Evolutionary conservation across 2,888 invertebrate genomes (phyloP).

Genomic region (Orthosia gracilis): DNA sequence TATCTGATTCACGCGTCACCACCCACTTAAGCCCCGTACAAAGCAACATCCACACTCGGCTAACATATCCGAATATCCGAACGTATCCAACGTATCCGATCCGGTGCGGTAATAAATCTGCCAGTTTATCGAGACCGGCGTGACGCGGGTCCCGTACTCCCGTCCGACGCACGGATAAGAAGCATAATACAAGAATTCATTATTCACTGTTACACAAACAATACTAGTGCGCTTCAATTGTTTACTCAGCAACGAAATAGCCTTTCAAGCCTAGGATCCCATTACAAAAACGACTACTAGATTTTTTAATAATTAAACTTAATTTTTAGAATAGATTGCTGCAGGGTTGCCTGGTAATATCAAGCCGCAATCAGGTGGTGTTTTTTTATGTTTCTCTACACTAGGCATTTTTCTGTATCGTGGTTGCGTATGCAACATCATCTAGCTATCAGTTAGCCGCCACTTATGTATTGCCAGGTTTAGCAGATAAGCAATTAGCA

Average conservation of each 20-base stretch:
- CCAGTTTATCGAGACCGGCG: conserved; percentile 59
- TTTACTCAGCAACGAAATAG: conserved; percentile 28
- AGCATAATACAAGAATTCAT: conserved; percentile 63
- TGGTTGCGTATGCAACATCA: too few species aligned
- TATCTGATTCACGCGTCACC: conserved; percentile 7
- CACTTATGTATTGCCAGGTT: too few species aligned
- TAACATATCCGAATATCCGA: conserved; percentile 52
- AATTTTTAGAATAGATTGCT: too few species aligned
- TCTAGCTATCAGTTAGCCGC: too few species aligned
- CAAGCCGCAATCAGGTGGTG: too few species aligned
- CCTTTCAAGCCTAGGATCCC: not conserved
- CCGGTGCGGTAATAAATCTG: conserved; percentile 66
- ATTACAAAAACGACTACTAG: too few species aligned
- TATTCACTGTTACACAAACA: conserved; percentile 61
- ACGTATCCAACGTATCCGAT: conserved; percentile 39
- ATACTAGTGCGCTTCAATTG: conserved; percentile 40
- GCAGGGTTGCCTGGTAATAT: too few species aligned
- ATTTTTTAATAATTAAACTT: too few species aligned
- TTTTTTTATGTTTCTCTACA: too few species aligned
- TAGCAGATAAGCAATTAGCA: too few species aligned
- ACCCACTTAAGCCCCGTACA: conserved; percentile 36
- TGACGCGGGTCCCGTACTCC: conserved; percentile 58
- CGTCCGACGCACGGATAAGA: conserved; percentile 55
- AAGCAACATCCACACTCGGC: conserved; percentile 39
- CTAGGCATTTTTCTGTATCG: too few species aligned